Base-by-base conservation (phyloP, 2,797 vertebrate genomes). In the Cynopterus sphinx region DNA sequence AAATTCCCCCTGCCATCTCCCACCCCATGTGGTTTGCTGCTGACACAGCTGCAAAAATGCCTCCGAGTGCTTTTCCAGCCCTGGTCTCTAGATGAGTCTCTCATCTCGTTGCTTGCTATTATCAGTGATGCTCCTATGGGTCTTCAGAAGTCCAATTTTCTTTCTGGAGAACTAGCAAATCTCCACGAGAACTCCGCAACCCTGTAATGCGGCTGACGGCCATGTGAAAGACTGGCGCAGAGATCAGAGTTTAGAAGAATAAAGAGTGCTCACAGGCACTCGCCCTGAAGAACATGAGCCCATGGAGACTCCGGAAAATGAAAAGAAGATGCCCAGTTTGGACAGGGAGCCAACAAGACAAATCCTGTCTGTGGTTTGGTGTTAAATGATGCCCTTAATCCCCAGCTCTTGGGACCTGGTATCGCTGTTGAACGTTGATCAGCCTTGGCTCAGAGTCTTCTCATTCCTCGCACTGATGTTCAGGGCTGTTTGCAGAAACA, bases 261-360 rank as follows among this genome's bases (percentile, higher is more conserved):
- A 57, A 57, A 96, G 92, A 93, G 78, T 78, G 63, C 82, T 90
- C 63, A 57, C 2, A 43, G 75, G 17, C 11, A 39, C 49, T 87
- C 9, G 0, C 43, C 67, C 41, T 49, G 28, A 90, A 91, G 90
- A 91, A 90, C 51, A n/a, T 0, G 12, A 96, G n/a, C 36, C 90
- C 15, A 2, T 21, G 26, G 71, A 89, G 88, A 96, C 87, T 67
- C 22, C 22, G 63, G 39, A 88, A 85, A 91, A 83, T 95, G 81
- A 85, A 95, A 97, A 94, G 46, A 74, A 96, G 95, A 87, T 31
- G 31, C 59, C 57, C n/a, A 9, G 67, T 70, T 89, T 94, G 93
- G 71, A 74, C 63, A n/a, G 2, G 22, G 71, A 46, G 51, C 93
- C 84, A 68, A 19, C 2, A 12, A 87, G 39, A 92, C 78, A 90